A percentile compares a stretch with the other conserved stretches of the same genome.
These are phyloP conservation scores for Osmoderma eremita DNA, from an alignment of 2,888 invertebrate genomes.

Conservation along the genomic window DNA sequence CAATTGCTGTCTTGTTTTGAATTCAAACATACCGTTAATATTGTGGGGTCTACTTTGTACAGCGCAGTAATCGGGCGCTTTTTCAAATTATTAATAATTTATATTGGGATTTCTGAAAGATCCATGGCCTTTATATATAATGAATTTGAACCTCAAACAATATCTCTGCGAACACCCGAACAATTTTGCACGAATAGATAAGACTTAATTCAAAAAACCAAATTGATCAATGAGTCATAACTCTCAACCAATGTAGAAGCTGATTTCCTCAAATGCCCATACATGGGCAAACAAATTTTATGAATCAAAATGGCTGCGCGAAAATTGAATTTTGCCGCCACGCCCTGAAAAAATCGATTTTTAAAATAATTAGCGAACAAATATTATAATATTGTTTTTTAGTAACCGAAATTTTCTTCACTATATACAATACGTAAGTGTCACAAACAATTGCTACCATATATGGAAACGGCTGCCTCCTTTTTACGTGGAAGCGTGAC, in stretches of 20 bases:
- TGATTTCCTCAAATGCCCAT: slow-evolving; percentile 72
- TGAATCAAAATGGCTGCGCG: slow-evolving; percentile 59
- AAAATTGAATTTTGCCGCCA: slow-evolving; percentile 61
- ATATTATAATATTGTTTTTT: background rate
- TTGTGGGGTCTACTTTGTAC: slow-evolving; percentile 50
- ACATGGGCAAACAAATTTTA: slow-evolving; percentile 66
- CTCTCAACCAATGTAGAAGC: slow-evolving; percentile 68
- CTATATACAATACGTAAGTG: background rate
- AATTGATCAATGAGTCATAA: slow-evolving; percentile 50
- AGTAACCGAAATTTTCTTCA: background rate
- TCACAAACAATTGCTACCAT: slow-evolving; percentile 17
- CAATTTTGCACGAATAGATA: slow-evolving; percentile 16
- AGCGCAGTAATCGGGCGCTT: slow-evolving; percentile 52
- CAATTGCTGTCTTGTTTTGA: background rate
- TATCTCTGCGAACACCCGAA: background rate
- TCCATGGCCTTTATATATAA: slow-evolving; percentile 13
- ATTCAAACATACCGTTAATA: slow-evolving; percentile 8
- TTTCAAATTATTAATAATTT: slow-evolving; percentile 50
- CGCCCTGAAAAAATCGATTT: slow-evolving; percentile 52
- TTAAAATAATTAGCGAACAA: slow-evolving; percentile 7
- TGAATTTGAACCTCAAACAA: background rate
- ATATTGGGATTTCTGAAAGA: slow-evolving; percentile 22
- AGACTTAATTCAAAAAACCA: slow-evolving; percentile 29
- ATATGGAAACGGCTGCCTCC: slow-evolving; percentile 12
- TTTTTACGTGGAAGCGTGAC: background rate